Conservation (phyloP, 1,140 invertebrate species). For the Drosophila trapezifrons region DNA sequence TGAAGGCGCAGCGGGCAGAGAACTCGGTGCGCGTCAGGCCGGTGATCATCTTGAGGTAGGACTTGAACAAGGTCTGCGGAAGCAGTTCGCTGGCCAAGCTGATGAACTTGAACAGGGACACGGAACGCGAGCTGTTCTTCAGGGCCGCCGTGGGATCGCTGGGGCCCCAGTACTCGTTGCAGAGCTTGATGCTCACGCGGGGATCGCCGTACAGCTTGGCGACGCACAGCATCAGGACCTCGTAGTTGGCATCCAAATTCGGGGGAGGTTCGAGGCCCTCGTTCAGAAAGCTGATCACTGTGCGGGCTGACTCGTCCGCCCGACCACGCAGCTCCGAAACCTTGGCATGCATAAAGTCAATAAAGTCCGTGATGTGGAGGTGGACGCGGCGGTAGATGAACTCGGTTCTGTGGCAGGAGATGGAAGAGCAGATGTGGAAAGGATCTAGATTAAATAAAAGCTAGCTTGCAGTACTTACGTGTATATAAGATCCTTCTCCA, state of each 20-base stretch:
- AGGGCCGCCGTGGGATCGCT: slow-evolving; percentile 83
- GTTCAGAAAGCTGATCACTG: slow-evolving; percentile 91
- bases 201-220: slow-evolving; percentile 91
- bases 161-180: slow-evolving; percentile 93
- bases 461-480: slow-evolving; percentile 85
- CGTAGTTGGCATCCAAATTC: slow-evolving; percentile 91
- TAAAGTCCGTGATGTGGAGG: slow-evolving; percentile 95
- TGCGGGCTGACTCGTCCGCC: slow-evolving; percentile 94
- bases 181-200: slow-evolving; percentile 88
- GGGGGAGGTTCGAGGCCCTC: slow-evolving; percentile 92
- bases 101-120: slow-evolving; percentile 95
- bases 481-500: slow-evolving; percentile 89
- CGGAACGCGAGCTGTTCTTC: slow-evolving; percentile 86
- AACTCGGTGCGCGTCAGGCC: slow-evolving; percentile 90
- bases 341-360: slow-evolving; percentile 96
- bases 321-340: slow-evolving; percentile 89
- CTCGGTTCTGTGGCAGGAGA: slow-evolving; percentile 54
- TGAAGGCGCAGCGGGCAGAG: slow-evolving; percentile 92
- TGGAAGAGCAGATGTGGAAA: too few species aligned
- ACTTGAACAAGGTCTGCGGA: slow-evolving; percentile 93
- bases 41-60: slow-evolving; percentile 94
- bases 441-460: background rate
- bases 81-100: slow-evolving; percentile 93
- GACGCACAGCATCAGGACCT: slow-evolving; percentile 91
- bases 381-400: slow-evolving; percentile 94